Evolutionary conservation across 2,113 vertebrate genomes (phyloP).

Genomic region (Cheilinus undulatus): DNA sequence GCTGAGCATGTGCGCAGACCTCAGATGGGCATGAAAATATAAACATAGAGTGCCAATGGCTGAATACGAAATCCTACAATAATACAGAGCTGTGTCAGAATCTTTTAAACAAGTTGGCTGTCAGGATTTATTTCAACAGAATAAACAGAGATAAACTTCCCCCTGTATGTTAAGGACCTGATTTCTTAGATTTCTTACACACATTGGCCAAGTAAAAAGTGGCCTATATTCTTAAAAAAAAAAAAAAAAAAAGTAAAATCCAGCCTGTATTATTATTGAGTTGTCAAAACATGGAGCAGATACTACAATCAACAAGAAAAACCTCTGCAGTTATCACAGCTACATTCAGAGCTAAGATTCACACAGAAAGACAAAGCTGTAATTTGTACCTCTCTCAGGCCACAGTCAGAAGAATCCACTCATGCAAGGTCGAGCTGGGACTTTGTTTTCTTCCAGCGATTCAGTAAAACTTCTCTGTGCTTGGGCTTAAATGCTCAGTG

Average conservation of each 20-base stretch:
- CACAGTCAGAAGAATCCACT: conserved; percentile 25
- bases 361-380: conserved; percentile 1
- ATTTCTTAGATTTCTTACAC: too few relatives aligned
- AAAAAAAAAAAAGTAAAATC: too few relatives aligned
- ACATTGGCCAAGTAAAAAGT: too few relatives aligned
- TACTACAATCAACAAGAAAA: neutral
- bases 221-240: too few relatives aligned
- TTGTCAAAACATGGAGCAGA: neutral
- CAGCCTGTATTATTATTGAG: neutral
- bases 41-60: conserved; percentile 68
- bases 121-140: conserved; percentile 1
- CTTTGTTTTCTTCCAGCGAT: conserved; percentile 33
- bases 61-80: neutral
- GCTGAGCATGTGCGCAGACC: conserved; percentile 64
- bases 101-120: neutral
- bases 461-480: conserved; percentile 31
- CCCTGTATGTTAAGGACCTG: too few relatives aligned
- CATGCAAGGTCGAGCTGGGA: conserved; percentile 16
- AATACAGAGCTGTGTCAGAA: neutral
- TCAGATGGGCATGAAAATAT: conserved; percentile 66
- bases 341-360: neutral
- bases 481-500: conserved; percentile 29
- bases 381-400: conserved; percentile 60
- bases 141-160: conserved; percentile 2
- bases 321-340: neutral